Conservation (phyloP, 2,888 invertebrate species). For the Yponomeuta malinellus region DNA sequence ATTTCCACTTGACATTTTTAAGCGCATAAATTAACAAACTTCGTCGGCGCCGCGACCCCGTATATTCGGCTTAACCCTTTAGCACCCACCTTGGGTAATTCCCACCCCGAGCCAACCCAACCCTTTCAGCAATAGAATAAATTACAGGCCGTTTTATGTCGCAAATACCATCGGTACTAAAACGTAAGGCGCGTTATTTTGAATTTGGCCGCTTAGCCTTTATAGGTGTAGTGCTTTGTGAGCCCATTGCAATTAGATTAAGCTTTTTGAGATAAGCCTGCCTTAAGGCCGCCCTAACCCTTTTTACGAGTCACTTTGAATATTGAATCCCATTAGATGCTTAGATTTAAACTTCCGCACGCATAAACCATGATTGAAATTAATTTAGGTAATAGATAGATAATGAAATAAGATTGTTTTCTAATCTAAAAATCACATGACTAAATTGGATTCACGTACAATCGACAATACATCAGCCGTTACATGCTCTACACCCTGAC, state of each 20-base stretch:
- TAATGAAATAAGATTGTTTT: too few relatives aligned
- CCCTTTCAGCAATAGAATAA: constrained; percentile 77
- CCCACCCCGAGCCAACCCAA: constrained; percentile 69
- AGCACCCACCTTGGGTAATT: constrained; percentile 76
- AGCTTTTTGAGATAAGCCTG: constrained; percentile 61
- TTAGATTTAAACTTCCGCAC: background rate
- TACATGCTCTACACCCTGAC: too few relatives aligned
- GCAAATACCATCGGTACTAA: constrained; percentile 70
- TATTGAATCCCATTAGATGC: constrained; percentile 34
- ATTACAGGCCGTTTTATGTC: constrained; percentile 75
- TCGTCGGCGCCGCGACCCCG: constrained; percentile 67
- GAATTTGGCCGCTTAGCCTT: constrained; percentile 73
- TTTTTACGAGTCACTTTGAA: constrained; percentile 55
- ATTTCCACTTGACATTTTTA: constrained; percentile 75
- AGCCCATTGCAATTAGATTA: constrained; percentile 62
- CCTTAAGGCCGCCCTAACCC: constrained; percentile 41
- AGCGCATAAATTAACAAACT: constrained; percentile 76
- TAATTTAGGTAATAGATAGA: background rate
- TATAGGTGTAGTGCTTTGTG: constrained; percentile 70
- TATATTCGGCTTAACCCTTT: constrained; percentile 76
- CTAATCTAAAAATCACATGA: background rate
- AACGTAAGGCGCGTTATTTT: constrained; percentile 74
- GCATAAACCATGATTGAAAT: constrained; percentile 3
- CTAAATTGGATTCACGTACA: background rate
- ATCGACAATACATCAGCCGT: background rate